Base-by-base conservation (phyloP, 2,797 vertebrate species). In the Pitangus sulphuratus region DNA sequence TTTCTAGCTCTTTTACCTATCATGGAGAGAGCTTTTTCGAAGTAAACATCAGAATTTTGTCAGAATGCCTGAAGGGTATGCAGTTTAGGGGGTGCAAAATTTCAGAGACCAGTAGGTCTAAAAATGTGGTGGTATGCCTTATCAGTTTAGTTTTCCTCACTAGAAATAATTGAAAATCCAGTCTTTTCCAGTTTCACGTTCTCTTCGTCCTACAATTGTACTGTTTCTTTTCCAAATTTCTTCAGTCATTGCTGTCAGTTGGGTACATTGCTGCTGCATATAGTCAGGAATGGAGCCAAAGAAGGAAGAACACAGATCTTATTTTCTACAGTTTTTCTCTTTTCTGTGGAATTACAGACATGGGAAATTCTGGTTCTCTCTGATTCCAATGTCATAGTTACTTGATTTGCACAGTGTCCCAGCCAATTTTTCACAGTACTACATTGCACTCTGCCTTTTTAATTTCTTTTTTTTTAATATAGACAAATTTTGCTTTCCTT, bases 51-150 rank as follows among this genome's bases (percentile, higher is more conserved):
- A 31, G 12, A 74, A 42, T 68, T 70, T 68, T 66, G 12, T 57
- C 81, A 53, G 60, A 57, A 68, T 58, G 8, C 8, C 16, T 62
- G 17, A 40, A 65, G 12, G 5, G 3, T 47, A 12, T 65, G 50
- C 12, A 15, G 16, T 68, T 53, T 3, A 35, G 1, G 2, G 4
- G 2, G 2, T 50, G 35, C 10, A 53, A 65, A 44, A 3, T 69
- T 72, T 53, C 62, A 65, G 12, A 69, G 39, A 44, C 7, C 8
- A 60, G 8, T 1, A 1, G 40, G 19, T 14, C 45, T 11, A 82
- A 69, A 79, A 72, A 69, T 42, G 21, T 50, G 18, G 7, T 26
- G 48, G 6, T 35, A 33, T 47, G 76, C 42, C 25, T 61, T 30
- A 45, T 28, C 12, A 26, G 25, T 66, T 89, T 62, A 24, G 3